phyloP scores from a whole-genome alignment of 2,888 invertebrate genomes.

The Caenorhabditis imperialis region DNA sequence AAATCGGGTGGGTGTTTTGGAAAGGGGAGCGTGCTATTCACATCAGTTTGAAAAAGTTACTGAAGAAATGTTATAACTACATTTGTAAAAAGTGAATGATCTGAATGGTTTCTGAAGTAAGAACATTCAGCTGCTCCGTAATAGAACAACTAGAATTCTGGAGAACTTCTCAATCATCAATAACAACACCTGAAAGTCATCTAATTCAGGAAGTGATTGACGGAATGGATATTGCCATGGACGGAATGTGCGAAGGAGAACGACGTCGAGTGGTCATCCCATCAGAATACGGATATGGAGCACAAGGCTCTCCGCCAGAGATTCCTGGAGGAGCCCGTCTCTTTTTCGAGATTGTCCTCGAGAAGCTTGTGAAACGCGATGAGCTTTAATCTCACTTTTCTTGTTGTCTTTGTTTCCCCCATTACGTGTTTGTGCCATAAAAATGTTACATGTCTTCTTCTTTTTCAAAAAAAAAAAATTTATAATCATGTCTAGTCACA shows the following conservation, averaged over 20 bases:
- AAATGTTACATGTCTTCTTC: no score
- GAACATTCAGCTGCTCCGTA: no score
- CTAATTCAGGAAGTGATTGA: slow-evolving; percentile 58
- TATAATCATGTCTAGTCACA: no score
- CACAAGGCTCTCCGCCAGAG: slow-evolving; percentile 50
- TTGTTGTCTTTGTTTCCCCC: neutral
- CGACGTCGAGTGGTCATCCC: slow-evolving; percentile 54
- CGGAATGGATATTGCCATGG: slow-evolving; percentile 57
- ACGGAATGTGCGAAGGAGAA: slow-evolving; percentile 56
- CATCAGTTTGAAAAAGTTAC: no score
- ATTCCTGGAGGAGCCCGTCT: slow-evolving; percentile 49
- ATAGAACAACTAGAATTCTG: no score
- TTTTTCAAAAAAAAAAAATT: no score
- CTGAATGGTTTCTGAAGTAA: no score
- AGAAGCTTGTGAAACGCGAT: slow-evolving; percentile 46
- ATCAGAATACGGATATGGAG: slow-evolving; percentile 53
- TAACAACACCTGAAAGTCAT: no score
- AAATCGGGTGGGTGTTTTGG: slow-evolving; percentile 24
- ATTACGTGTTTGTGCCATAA: slow-evolving; percentile 5
- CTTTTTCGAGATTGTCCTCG: slow-evolving; percentile 47
- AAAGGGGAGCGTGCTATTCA: no score
- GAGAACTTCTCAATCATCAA: no score
- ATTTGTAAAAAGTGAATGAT: neutral
- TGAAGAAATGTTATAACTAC: no score
- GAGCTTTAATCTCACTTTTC: slow-evolving; percentile 23